phyloP scores from a whole-genome alignment of 2,888 invertebrate genomes.

The Lithophane ornitopus region DNA sequence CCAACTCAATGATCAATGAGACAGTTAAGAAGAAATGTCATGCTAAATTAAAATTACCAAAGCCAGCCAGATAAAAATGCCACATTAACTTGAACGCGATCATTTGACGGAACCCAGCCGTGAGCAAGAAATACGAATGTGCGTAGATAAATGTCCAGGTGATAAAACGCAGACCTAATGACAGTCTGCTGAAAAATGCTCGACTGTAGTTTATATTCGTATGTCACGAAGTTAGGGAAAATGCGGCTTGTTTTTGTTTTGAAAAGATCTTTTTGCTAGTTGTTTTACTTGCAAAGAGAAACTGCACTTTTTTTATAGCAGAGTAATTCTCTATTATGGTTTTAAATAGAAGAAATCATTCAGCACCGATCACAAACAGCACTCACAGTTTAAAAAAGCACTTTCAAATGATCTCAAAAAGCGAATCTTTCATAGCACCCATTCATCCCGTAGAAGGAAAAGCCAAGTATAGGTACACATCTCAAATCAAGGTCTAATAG shows the following conservation, averaged over 20 bases:
- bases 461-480: background rate
- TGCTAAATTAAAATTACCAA: constrained; percentile 16
- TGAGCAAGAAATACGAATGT: constrained; percentile 47
- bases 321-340: background rate
- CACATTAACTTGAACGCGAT: constrained; percentile 46
- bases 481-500: background rate
- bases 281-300: background rate
- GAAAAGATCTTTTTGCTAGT: background rate
- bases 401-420: background rate
- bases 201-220: constrained; percentile 52
- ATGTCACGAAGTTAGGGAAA: constrained; percentile 25
- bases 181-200: constrained; percentile 53
- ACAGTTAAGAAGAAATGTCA: constrained; percentile 27
- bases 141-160: constrained; percentile 56
- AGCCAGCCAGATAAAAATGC: constrained; percentile 47
- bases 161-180: constrained; percentile 59
- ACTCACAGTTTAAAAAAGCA: background rate
- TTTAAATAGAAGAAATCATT: background rate
- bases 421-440: background rate
- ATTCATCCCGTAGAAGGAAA: background rate
- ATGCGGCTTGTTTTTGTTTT: constrained; percentile 36
- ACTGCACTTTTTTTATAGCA: background rate
- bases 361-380: background rate
- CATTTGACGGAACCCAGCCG: constrained; percentile 50
- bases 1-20: constrained; percentile 20